phyloP scores from a whole-genome alignment of 2,888 invertebrate genomes.

The Coremacera marginata region DNA sequence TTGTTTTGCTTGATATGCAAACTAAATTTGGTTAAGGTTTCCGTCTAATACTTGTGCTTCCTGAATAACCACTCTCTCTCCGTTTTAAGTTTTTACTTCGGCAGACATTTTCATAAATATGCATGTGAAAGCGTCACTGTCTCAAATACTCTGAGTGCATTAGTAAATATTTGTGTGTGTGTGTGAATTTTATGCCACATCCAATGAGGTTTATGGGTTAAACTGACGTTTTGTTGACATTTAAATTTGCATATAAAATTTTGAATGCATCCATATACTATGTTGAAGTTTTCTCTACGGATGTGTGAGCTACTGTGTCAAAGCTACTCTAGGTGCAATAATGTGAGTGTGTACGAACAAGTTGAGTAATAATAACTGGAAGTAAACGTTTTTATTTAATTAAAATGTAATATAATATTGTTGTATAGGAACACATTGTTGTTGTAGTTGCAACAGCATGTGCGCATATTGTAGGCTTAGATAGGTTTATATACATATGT shows the following conservation, averaged over 20 bases:
- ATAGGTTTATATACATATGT: too few species aligned
- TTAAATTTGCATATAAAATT: constrained; percentile 35
- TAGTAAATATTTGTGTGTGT: neutral
- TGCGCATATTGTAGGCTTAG: neutral
- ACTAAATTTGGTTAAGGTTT: constrained; percentile 1
- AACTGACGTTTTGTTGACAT: constrained; percentile 42
- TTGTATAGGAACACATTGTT: neutral
- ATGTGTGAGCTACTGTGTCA: neutral
- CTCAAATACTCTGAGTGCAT: neutral
- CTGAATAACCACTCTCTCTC: neutral
- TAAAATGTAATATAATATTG: constrained; percentile 43
- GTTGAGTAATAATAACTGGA: constrained; percentile 30
- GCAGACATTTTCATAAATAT: constrained; percentile 12
- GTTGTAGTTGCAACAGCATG: constrained; percentile 8
- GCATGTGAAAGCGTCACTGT: neutral
- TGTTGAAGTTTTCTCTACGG: constrained; percentile 21
- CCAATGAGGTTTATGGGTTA: constrained; percentile 43
- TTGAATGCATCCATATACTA: constrained; percentile 33
- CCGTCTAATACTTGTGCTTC: neutral
- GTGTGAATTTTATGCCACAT: constrained; percentile 26
- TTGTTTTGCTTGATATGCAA: neutral
- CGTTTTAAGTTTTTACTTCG: neutral
- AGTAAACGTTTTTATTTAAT: constrained; percentile 46
- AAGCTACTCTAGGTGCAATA: neutral
- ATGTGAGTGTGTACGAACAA: neutral